phyloP scores from a whole-genome alignment of 2,113 vertebrate species.

The Hoplias malabaricus region DNA sequence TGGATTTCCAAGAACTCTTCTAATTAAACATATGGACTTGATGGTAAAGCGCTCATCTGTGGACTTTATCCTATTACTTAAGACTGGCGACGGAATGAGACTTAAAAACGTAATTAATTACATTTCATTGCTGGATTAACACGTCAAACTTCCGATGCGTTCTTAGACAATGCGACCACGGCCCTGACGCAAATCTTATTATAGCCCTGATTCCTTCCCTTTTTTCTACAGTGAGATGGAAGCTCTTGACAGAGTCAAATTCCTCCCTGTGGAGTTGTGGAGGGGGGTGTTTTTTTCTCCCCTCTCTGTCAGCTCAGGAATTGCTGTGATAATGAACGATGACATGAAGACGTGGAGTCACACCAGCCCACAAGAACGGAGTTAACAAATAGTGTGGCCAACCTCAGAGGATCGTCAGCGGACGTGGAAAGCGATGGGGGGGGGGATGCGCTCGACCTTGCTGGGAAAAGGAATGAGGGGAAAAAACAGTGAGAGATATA shows the following conservation, averaged over 20 bases:
- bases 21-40: conserved; percentile 32
- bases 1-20: conserved; percentile 23
- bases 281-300: conserved; percentile 28
- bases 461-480: neutral
- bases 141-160: conserved; percentile 26
- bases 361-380: conserved; percentile 17
- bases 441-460: neutral
- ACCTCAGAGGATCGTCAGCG: neutral
- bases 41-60: conserved; percentile 41
- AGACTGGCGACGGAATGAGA: conserved; percentile 38
- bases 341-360: conserved; percentile 20
- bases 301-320: conserved; percentile 29
- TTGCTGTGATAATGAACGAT: conserved; percentile 38
- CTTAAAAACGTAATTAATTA: conserved; percentile 39
- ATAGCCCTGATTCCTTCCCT: conserved; percentile 22
- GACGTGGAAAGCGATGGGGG: neutral
- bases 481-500: neutral
- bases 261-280: conserved; percentile 37
- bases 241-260: conserved; percentile 26
- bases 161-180: conserved; percentile 28
- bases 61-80: conserved; percentile 56
- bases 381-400: conserved; percentile 20
- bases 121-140: conserved; percentile 32
- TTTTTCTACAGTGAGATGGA: conserved; percentile 1
- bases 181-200: conserved; percentile 30